Percentiles rank a stretch among this genome's conserved stretches.
These are phyloP conservation scores for Meteorus cinctellus DNA, from an alignment of 2,888 invertebrate species.

Conservation along the genomic window DNA sequence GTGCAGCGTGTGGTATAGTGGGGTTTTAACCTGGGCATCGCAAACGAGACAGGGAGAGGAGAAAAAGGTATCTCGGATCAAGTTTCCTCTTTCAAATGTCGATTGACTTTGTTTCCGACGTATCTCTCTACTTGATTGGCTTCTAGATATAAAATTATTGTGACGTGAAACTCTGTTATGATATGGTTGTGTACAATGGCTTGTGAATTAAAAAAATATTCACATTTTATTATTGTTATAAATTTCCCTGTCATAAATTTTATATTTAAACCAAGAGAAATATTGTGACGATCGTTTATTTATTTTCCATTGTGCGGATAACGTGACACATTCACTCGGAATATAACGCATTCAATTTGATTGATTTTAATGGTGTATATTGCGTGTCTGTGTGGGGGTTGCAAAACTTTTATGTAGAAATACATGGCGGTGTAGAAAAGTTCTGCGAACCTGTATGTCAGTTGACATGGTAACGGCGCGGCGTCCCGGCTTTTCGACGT, in stretches of 20 bases:
- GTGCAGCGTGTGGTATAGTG: background rate
- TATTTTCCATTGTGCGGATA: background rate
- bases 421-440: constrained; percentile 53
- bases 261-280: too few species aligned
- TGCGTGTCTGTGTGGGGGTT: background rate
- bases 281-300: background rate
- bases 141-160: constrained; percentile 25
- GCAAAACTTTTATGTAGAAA: constrained; percentile 42
- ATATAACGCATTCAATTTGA: background rate
- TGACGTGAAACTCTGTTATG: constrained; percentile 2
- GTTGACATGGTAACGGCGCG: constrained; percentile 71
- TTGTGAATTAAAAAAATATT: background rate
- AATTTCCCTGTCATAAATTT: background rate
- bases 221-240: background rate
- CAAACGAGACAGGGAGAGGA: background rate
- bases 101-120: constrained; percentile 33
- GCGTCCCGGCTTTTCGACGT: constrained; percentile 68
- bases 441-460: constrained; percentile 66
- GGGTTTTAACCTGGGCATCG: background rate
- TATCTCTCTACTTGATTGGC: background rate
- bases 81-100: constrained; percentile 33
- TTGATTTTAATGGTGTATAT: background rate
- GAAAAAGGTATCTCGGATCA: constrained; percentile 12
- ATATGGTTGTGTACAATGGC: background rate
- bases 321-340: background rate